Conservation (phyloP, 2,888 invertebrate genomes). For the Dasysyrphus albostriatus region DNA sequence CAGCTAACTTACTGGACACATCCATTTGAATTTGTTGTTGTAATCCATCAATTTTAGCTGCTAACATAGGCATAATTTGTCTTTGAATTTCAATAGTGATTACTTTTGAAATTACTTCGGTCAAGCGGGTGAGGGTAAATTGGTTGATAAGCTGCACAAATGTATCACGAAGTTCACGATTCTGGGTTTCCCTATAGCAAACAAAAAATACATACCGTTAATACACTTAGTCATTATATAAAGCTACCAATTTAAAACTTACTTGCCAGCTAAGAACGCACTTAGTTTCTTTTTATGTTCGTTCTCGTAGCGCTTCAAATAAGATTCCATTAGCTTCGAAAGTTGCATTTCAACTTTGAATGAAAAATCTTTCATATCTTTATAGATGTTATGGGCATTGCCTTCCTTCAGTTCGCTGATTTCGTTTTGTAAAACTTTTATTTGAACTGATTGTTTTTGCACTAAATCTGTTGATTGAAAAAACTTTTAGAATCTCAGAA, state of each 20-base stretch:
- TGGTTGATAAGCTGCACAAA: conserved; percentile 85
- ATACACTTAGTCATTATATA: rapidly evolving
- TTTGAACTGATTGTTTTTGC: conserved; percentile 84
- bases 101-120: conserved; percentile 85
- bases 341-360: conserved; percentile 82
- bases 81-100: conserved; percentile 86
- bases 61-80: conserved; percentile 86
- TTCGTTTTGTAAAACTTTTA: conserved; percentile 84
- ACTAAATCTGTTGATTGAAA: conserved; percentile 83
- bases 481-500: background rate
- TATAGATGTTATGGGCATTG: conserved; percentile 77
- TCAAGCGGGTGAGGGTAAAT: conserved; percentile 84
- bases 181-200: conserved; percentile 83
- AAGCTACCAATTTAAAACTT: conserved; percentile 14
- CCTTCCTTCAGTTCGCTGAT: conserved; percentile 80
- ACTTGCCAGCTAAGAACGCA: conserved; percentile 82
- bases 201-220: background rate
- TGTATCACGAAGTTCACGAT: conserved; percentile 85
- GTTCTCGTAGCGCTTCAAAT: conserved; percentile 82
- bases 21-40: conserved; percentile 90
- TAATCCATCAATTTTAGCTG: conserved; percentile 89
- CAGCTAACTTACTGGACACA: conserved; percentile 88
- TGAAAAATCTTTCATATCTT: conserved; percentile 80
- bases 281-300: conserved; percentile 82
- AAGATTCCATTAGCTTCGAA: conserved; percentile 83